These are phyloP conservation scores for Brachyistius frenatus DNA, from an alignment of 2,113 vertebrate genomes.

Conservation along the genomic window DNA sequence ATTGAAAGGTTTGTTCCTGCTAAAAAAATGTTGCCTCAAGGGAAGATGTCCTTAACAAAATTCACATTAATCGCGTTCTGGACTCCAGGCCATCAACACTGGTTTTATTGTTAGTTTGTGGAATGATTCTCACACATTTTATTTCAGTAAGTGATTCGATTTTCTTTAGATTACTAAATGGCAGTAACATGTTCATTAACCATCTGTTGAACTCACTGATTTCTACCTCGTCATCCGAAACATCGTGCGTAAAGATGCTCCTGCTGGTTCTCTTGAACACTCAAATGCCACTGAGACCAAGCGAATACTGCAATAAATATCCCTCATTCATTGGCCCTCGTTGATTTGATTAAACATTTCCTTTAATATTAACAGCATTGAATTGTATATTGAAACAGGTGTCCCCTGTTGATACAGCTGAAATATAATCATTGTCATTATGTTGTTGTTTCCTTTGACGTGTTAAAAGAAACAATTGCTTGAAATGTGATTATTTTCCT, in stretches of 20 bases:
- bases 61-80: background rate
- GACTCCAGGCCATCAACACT: background rate
- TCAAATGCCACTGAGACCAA: slow-evolving; percentile 1
- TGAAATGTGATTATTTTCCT: background rate
- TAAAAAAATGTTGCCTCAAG: background rate
- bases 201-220: background rate
- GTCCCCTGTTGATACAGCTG: background rate
- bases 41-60: background rate
- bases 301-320: slow-evolving; percentile 31
- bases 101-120: background rate
- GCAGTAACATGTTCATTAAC: background rate
- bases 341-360: background rate
- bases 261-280: background rate
- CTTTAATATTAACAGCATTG: background rate
- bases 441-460: background rate
- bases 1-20: slow-evolving; percentile 25
- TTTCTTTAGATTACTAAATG: background rate
- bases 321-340: background rate
- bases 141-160: background rate
- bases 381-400: background rate
- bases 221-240: background rate
- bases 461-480: background rate
- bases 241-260: slow-evolving; percentile 11
- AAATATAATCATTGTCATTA: background rate
- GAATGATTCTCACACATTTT: background rate